Evolutionary conservation across 2,797 vertebrate species (phyloP), one percentile per base, ranked within the genome.

Genomic region (Gila robusta): DNA sequence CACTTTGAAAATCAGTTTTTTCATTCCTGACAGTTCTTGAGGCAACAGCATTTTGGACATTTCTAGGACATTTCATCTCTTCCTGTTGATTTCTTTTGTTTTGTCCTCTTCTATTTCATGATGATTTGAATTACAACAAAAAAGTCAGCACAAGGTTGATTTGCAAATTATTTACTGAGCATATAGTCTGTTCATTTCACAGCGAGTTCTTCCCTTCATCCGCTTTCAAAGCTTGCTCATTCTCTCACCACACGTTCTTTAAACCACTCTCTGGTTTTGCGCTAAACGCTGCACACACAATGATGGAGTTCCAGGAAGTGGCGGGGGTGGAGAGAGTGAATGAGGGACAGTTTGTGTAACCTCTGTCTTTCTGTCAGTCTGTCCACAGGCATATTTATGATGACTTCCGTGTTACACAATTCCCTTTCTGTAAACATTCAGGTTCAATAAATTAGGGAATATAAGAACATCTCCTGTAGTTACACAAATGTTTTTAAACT

Each of bases 311-410:
- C 62, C 62, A 44, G 86, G 77, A 83, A 87, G 67, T 52, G 41
- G 19, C 12, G 14, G 76, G 69, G 81, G 59, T 52, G 44, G 44
- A 83, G 41, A 87, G 44, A 44, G 59, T n/a, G 67, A 81, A 44
- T 35, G 81, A 62, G 56, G 78, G 87, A 19, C 39, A 66, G 74
- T 85, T 87, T 84, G 39, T 35, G 2, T 74, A 64, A 83, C 71
- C 82, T 74, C 52, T 37, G 39, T 67, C 77, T 87, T 72, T 88
- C 86, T 79, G 56, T 86, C 52, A 59, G 54, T 81, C 70, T 17
- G 87, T 88, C 82, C 39, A 59, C 86, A 78, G 47, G 62, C 62
- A 16, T 87, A 86, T 90, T 88, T 87, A 82, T 87, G 79, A 89
- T 80, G 84, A 47, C 69, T 66, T 84, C 52, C 67, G n/a, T 35